Conservation (phyloP, 1,140 invertebrate genomes). For the Stenopsyche tienmushanensis region DNA sequence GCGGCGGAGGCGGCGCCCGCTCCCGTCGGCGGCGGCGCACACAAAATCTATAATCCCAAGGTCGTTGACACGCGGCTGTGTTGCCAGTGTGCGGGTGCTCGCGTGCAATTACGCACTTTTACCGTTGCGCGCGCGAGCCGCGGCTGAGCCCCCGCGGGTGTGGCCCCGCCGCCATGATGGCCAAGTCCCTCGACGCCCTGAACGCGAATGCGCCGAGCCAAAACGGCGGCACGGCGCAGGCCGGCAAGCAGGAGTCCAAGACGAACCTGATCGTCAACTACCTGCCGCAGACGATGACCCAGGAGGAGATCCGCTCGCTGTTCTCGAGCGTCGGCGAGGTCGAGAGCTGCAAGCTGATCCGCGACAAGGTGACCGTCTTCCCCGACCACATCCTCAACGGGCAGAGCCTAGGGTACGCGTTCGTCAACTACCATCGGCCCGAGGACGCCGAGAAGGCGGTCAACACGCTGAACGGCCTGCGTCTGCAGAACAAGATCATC, state of each 20-base stretch:
- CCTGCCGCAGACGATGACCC: constrained; percentile 89
- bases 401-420: constrained; percentile 87
- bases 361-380: constrained; percentile 82
- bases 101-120: too few species aligned
- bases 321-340: constrained; percentile 87
- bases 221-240: constrained; percentile 62
- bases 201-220: constrained; percentile 48
- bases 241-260: constrained; percentile 61
- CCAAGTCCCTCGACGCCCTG: constrained; percentile 54
- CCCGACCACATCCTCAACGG: constrained; percentile 62
- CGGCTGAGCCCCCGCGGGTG: neutral
- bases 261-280: constrained; percentile 91
- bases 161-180: constrained; percentile 48
- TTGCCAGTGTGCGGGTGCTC: constrained; percentile 37
- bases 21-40: neutral
- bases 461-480: constrained; percentile 79
- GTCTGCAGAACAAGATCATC: constrained; percentile 87
- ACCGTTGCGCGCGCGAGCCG: neutral
- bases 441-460: constrained; percentile 87
- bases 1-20: neutral
- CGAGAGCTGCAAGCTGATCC: constrained; percentile 87
- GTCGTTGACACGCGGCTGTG: constrained; percentile 39
- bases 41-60: constrained; percentile 42
- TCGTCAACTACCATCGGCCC: constrained; percentile 81
- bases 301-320: constrained; percentile 83